A percentile compares a stretch with the other conserved stretches of the same genome.
phyloP scores from a whole-genome alignment of 2,888 invertebrate species.

The Hydropsyche betteni region DNA sequence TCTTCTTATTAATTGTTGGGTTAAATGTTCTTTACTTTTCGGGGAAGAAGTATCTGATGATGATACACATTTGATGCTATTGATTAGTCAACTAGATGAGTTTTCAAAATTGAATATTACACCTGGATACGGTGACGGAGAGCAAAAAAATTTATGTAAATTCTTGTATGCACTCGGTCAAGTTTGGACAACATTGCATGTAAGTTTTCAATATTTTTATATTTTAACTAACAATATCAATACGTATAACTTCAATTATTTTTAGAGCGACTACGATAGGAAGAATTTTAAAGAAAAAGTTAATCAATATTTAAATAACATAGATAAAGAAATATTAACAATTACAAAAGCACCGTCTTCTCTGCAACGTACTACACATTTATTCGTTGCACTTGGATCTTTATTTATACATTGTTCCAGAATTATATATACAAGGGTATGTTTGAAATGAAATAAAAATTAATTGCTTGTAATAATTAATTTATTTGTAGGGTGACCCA shows the following conservation, averaged over 20 bases:
- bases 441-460: conserved; percentile 19
- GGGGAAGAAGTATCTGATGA: conserved; percentile 33
- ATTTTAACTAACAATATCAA: background rate
- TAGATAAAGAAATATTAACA: conserved; percentile 53
- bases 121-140: conserved; percentile 39
- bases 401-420: conserved; percentile 53
- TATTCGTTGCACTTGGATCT: conserved; percentile 53
- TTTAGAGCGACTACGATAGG: conserved; percentile 18
- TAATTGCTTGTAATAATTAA: conserved; percentile 37
- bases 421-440: conserved; percentile 54
- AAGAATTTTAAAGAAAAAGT: conserved; percentile 46
- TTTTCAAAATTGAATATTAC: conserved; percentile 45
- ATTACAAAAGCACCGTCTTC: conserved; percentile 52
- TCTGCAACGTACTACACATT: conserved; percentile 50
- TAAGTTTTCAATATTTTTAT: conserved; percentile 25
- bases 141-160: conserved; percentile 48
- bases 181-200: conserved; percentile 46
- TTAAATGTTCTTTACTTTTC: conserved; percentile 46
- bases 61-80: conserved; percentile 46
- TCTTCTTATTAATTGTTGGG: conserved; percentile 48
- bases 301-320: conserved; percentile 52
- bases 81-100: conserved; percentile 46
- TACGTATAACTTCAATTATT: conserved; percentile 1
- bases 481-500: conserved; percentile 51
- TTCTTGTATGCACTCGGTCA: conserved; percentile 47